Evolutionary conservation across 1,140 invertebrate genomes (phyloP).

Genomic region (Trachymyrmex septentrionalis): DNA sequence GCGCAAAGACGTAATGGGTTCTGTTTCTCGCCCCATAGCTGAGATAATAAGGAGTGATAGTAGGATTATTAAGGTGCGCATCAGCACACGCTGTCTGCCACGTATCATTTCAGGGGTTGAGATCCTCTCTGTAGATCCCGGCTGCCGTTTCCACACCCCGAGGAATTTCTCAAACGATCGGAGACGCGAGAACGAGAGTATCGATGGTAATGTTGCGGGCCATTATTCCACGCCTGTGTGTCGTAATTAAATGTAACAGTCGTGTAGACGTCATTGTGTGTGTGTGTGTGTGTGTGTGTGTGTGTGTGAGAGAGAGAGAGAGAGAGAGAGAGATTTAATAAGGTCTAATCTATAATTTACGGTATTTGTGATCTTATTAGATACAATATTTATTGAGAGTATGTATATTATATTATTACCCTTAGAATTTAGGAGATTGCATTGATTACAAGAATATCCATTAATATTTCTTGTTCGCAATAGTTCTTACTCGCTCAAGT

Average conservation of each 20-base stretch:
- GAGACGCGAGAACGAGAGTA: background rate
- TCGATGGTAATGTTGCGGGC: slow-evolving; percentile 12
- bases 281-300: too few species aligned
- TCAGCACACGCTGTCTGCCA: slow-evolving; percentile 67
- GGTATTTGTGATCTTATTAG: background rate
- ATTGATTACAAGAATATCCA: background rate
- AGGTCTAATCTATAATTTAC: background rate
- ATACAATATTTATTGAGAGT: background rate
- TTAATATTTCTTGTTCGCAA: background rate
- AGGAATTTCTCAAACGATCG: background rate
- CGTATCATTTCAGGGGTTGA: slow-evolving; percentile 58
- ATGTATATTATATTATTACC: background rate
- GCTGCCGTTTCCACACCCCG: background rate
- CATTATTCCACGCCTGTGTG: background rate
- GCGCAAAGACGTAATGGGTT: slow-evolving; percentile 77
- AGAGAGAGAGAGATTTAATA: background rate
- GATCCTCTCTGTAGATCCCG: slow-evolving; percentile 47
- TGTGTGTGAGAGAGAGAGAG: too few species aligned
- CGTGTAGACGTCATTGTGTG: background rate
- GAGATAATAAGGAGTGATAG: slow-evolving; percentile 80
- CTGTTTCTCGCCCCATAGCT: slow-evolving; percentile 71
- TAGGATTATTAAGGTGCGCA: slow-evolving; percentile 76
- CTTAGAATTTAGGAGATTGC: background rate
- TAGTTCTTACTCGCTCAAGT: background rate
- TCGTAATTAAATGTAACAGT: slow-evolving; percentile 51